phyloP scores from a whole-genome alignment of 2,113 vertebrate genomes.

The Catharus bicknelli region DNA sequence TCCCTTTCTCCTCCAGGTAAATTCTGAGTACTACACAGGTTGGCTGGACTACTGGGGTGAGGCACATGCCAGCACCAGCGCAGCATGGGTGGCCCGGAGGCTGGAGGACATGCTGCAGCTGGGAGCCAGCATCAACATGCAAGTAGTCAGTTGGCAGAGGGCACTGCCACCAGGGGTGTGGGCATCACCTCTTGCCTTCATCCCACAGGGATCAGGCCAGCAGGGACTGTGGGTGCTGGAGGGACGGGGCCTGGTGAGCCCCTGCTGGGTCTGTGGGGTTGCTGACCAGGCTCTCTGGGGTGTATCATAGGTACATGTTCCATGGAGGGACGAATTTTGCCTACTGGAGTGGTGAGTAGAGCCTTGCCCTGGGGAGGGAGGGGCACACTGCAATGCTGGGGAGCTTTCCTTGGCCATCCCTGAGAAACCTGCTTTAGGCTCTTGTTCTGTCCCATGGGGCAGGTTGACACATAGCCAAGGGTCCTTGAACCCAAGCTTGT shows the following conservation, averaged over 20 bases:
- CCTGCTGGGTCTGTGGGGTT: background rate
- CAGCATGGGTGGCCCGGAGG: slow-evolving; percentile 71
- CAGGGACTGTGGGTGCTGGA: background rate
- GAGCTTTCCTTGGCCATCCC: background rate
- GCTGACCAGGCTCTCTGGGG: background rate
- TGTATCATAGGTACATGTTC: slow-evolving; percentile 93
- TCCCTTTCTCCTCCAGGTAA: slow-evolving; percentile 79
- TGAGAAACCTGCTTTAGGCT: background rate
- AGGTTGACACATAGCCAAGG: background rate
- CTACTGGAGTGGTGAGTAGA: slow-evolving; percentile 92
- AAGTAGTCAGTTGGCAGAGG: slow-evolving; percentile 34
- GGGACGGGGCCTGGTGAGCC: background rate
- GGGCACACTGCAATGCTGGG: rapidly evolving
- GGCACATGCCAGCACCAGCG: slow-evolving; percentile 76
- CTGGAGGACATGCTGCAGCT: slow-evolving; percentile 84
- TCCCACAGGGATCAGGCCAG: background rate
- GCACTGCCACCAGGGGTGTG: background rate
- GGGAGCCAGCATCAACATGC: slow-evolving; percentile 96
- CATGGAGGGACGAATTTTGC: slow-evolving; percentile 96
- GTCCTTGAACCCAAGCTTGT: background rate
- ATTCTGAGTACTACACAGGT: slow-evolving; percentile 96
- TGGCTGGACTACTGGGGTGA: slow-evolving; percentile 98
- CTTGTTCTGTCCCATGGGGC: background rate
- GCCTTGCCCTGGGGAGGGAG: background rate
- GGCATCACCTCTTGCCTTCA: background rate